Percentiles rank a stretch among this genome's conserved stretches.
Evolutionary conservation across 1,140 invertebrate species (phyloP).

Genomic region (Drosophila yakuba): DNA sequence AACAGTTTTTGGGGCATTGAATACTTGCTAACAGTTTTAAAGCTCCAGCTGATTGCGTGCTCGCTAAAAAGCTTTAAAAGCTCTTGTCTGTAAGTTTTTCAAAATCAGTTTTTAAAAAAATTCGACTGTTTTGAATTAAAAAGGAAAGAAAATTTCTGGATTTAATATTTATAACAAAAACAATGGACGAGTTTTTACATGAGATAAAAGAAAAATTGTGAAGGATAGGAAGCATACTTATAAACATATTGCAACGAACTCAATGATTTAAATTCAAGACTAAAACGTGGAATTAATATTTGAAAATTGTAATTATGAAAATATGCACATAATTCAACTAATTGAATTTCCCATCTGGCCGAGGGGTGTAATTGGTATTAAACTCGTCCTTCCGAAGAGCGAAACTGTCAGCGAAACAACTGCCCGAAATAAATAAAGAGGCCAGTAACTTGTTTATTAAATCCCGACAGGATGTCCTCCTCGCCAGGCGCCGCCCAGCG

Average conservation of each 20-base stretch:
- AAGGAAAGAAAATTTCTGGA: too few relatives aligned
- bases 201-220: too few relatives aligned
- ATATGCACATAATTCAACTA: slow-evolving; percentile 20
- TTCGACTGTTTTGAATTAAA: too few relatives aligned
- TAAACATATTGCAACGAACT: not conserved
- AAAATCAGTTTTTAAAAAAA: not conserved
- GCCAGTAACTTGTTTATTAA: slow-evolving; percentile 72
- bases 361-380: slow-evolving; percentile 4
- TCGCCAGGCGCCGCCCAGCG: slow-evolving; percentile 12
- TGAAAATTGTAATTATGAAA: not conserved
- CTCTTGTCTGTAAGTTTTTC: not conserved
- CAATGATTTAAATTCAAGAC: too few relatives aligned
- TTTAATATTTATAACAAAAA: too few relatives aligned
- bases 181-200: too few relatives aligned
- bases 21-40: not conserved
- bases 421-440: slow-evolving; percentile 60
- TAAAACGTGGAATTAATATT: not conserved
- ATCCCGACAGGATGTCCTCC: slow-evolving; percentile 68
- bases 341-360: slow-evolving; percentile 48
- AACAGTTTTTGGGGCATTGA: not conserved
- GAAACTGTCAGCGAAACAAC: slow-evolving; percentile 44
- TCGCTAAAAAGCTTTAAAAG: not conserved
- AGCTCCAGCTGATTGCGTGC: not conserved
- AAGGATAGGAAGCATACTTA: too few relatives aligned
- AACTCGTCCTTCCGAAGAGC: not conserved